Evolutionary conservation across 2,113 vertebrate species (phyloP), one percentile per base, ranked within the genome.

Genomic region (Hippocampus zosterae): DNA sequence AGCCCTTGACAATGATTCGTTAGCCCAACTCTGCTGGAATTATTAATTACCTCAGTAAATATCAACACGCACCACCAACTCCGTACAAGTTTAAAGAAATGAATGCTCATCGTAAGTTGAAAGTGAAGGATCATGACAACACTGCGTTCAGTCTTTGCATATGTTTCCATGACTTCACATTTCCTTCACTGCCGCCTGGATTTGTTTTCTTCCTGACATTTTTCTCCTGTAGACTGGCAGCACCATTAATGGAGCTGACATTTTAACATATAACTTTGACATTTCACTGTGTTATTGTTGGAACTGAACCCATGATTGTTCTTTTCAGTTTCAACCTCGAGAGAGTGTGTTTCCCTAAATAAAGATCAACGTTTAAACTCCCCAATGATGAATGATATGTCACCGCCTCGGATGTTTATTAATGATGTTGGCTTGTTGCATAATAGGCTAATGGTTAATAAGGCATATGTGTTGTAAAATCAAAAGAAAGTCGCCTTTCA

Each of bases 221-320:
- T 87, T 84, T 71, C 79, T 77, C 79, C 73, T 18, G 19, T 74
- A 79, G 86, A 85, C 75, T 90, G 87, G 83, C 88, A 84, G 78
- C 21, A 71, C 85, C 88, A 85, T 88, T 91, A 87, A 89, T 87
- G 83, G 84, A 68, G 64, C 48, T 89, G 88, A 87, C 88, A 89
- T 89, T 89, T 86, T 87, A 89, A 89, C 84, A 88, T 88, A 89
- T 86, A 73, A 81, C 81, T 81, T 85, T 91, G 90, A 81, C 90
- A 91, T 91, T 91, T 87, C 79, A 81, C 80, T 81, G 56, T 75
- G 87, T 85, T 86, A 88, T 85, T 83, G 66, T 73, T 67, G 70
- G 71, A 87, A 85, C 57, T 70, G 79, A 85, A 81, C 76, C 81
- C 69, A 69, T 65, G 50, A 79, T 81, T 85, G 84, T 87, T 82